Evolutionary conservation across 2,888 invertebrate species (phyloP), one percentile per base, ranked within the genome.

Genomic region (Zootermopsis nevadensis): DNA sequence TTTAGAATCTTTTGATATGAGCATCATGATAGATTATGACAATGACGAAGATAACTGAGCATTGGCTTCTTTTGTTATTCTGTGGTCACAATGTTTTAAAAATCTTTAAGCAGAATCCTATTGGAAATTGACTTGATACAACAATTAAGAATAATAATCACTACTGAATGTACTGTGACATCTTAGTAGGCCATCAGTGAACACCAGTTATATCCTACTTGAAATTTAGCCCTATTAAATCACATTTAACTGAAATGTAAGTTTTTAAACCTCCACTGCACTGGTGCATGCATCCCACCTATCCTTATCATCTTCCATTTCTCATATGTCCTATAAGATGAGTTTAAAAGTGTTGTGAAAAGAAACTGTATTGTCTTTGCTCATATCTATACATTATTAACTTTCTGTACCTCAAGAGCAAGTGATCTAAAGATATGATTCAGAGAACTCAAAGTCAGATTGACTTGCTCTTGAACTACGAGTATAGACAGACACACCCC

Each of bases 401-500:
- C 8, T 35, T 72, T 8, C 30, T 24, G n/a, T 72, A 24, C 67
- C 67, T 33, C n/a, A 76, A 24, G 22, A 42, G 15, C 42, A 76
- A 53, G 30, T 31, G 22, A 30, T 53, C 90, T 92, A 96, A 88
- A 96, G 92, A 90, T 96, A 97, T 89, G 96, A 96, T 89, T 96
- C 96, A 86, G 96, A 96, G 90, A 96, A 96, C 89, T 97, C 96
- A 88, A 95, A 93, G 90, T 96, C 96, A 85, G 96, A 96, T 89
- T 95, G 95, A 89, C 95, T 96, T 88, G 95, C 95, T 87, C 95
- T 93, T 85, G 95, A 95, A 86, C 95, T 95, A 88, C 95, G 93
- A 86, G 95, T 96, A 90, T 94, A 94, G 89, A 94, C 93, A 85
- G 93, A 93, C 88, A 94, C 91, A 86, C 92, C 91, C 88, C 91